Conservation (phyloP, 2,113 vertebrate genomes). For the Crocuta crocuta region DNA sequence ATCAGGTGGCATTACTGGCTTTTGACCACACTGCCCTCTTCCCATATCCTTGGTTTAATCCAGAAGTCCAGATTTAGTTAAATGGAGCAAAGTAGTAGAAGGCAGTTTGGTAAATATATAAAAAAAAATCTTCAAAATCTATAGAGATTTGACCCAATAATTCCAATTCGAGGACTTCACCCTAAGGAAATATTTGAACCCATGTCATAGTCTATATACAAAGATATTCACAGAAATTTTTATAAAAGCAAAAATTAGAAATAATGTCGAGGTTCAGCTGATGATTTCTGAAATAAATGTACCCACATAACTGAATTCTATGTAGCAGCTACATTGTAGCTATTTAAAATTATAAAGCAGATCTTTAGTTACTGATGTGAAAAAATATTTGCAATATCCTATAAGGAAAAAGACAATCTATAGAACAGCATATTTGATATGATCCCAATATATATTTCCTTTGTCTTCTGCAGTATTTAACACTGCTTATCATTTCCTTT, state of each 20-base stretch:
- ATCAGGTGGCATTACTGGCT: background rate
- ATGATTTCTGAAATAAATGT: background rate
- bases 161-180: background rate
- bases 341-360: conserved; percentile 40
- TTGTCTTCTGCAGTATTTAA: background rate
- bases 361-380: background rate
- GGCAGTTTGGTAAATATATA: background rate
- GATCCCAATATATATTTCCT: background rate
- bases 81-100: background rate
- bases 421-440: background rate
- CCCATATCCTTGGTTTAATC: background rate
- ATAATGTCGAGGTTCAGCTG: background rate
- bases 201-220: background rate
- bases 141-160: background rate
- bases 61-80: background rate
- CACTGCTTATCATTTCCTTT: background rate
- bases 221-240: conserved; percentile 17
- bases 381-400: background rate
- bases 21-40: background rate
- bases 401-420: background rate
- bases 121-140: background rate
- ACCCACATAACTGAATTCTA: background rate
- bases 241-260: conserved; percentile 35
- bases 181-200: background rate
- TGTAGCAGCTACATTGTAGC: background rate